Conservation (phyloP, 1,140 invertebrate genomes). For the Caerostris darwini region DNA sequence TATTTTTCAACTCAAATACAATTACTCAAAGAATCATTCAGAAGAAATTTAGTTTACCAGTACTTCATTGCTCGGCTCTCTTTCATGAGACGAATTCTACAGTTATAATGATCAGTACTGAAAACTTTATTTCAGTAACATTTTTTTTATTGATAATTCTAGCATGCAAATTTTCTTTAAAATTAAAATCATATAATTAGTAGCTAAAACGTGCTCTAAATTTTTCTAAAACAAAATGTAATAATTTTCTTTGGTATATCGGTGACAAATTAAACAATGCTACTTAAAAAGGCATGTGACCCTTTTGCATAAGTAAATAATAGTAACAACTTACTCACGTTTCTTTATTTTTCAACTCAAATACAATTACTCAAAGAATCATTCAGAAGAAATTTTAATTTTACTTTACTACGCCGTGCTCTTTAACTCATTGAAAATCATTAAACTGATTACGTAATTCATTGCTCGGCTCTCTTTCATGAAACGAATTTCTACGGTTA, state of each 20-base stretch:
- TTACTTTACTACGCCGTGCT: neutral
- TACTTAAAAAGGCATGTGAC: no score
- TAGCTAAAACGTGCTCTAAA: no score
- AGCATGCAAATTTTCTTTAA: no score
- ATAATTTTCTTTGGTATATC: no score
- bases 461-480: neutral
- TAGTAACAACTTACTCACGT: no score
- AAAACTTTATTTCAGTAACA: neutral
- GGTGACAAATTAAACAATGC: no score
- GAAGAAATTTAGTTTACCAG: no score
- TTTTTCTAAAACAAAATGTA: no score
- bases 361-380: conserved; percentile 1
- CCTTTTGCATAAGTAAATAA: no score
- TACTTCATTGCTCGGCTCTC: no score
- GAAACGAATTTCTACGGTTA: conserved; percentile 10
- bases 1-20: neutral
- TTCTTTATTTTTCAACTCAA: neutral
- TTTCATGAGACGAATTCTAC: neutral
- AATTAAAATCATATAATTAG: no score
- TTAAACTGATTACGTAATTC: conserved; percentile 24
- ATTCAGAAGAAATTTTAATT: neutral
- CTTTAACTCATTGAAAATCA: conserved; percentile 8
- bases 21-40: neutral
- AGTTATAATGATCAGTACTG: conserved; percentile 34
- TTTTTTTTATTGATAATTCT: no score